A percentile compares a stretch with the other conserved stretches of the same genome.
These are phyloP conservation scores for Formicarius rufipectus DNA, from an alignment of 2,113 vertebrate species.

Conservation along the genomic window DNA sequence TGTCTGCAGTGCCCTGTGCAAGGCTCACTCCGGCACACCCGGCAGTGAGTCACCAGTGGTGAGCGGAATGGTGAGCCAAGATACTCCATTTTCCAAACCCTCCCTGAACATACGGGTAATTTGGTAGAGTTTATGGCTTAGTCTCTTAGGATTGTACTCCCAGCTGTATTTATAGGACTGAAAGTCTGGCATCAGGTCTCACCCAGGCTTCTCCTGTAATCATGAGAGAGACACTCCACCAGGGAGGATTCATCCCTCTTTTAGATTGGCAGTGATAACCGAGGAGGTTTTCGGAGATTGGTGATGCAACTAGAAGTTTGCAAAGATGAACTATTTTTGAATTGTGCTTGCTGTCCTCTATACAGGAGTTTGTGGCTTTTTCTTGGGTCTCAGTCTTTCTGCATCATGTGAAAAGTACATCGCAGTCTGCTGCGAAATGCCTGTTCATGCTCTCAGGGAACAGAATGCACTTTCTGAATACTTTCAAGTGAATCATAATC, in stretches of 20 bases:
- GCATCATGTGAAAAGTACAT: neutral
- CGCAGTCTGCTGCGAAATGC: neutral
- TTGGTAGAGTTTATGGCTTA: neutral
- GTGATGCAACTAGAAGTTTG: neutral
- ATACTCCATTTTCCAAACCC: neutral
- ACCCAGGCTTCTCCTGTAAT: neutral
- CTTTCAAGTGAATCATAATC: neutral
- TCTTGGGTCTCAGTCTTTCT: neutral
- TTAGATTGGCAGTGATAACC: neutral
- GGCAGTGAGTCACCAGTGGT: neutral
- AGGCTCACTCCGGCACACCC: neutral
- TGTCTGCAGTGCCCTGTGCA: accelerated
- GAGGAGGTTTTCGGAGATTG: neutral
- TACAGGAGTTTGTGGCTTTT: neutral
- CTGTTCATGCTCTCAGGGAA: neutral
- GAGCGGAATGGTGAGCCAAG: neutral
- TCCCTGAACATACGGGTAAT: neutral
- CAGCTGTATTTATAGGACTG: neutral
- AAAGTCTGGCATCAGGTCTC: neutral
- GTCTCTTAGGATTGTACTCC: neutral
- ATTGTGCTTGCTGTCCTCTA: neutral
- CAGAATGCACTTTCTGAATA: neutral
- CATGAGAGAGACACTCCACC: accelerated
- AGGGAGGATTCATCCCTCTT: neutral
- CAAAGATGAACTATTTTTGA: neutral